Base-by-base conservation (phyloP, 2,113 vertebrate species). In the Syngnathus scovelli region DNA sequence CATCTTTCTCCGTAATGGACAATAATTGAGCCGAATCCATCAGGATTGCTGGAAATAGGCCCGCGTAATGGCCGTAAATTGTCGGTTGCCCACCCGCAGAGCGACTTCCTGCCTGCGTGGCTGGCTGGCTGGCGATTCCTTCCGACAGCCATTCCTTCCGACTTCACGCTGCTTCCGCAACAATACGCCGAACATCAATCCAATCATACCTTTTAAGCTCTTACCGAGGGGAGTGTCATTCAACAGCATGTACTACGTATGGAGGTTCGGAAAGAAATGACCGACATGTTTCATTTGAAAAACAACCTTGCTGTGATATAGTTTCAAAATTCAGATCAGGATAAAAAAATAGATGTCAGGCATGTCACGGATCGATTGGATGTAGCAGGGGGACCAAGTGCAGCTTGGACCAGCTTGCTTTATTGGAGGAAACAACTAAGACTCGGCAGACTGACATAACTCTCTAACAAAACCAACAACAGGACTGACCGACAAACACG, bases 21-120 rank as follows among this genome's bases (percentile, higher is more conserved):
- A 92, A 93, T 95, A 93, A 94, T 94, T 93, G 93, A 93, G 91
- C 91, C 85, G 89, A 91, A 93, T 94, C 92, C 91, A 94, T 95
- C 92, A 91, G 92, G 86, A 90, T 88, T 77, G 90, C 91, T 86
- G 64, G 83, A 90, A 92, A 93, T 91, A 92, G 91, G 91, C 88
- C 87, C 85, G 89, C 90, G 83, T 92, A 94, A 93, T 94, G 91
- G 93, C 79, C 76, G 77, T 82, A 94, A 94, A 93, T 92, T 92
- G 90, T 87, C 75, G 89, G 84, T 91, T 90, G 91, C 90, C 86
- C 74, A 70, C 88, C 86, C 67, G 82, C 84, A 80, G 90, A 52
- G 76, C 67, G 81, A 83, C 75, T 74, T 55, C 36, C 78, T 82
- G 27, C 27, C 27, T 27, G 27, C 27, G 27, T 27, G 27, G 27